A percentile compares a stretch with the other conserved stretches of the same genome.
phyloP scores from a whole-genome alignment of 2,113 vertebrate genomes.

The Callocephalon fimbriatum region DNA sequence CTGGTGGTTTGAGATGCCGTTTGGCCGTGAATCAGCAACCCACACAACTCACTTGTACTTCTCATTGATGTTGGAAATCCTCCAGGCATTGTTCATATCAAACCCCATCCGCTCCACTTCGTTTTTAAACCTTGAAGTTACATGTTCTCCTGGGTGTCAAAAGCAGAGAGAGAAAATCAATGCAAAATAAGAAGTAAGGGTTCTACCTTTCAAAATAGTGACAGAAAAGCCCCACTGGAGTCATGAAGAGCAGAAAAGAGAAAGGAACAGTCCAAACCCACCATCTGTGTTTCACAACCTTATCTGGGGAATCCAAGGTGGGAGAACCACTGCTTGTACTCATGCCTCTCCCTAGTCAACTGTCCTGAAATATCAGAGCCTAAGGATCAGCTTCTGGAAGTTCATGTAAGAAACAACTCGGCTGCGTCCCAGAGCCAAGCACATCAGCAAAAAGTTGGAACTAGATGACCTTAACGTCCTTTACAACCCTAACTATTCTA shows the following conservation, averaged over 20 bases:
- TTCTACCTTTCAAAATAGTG: background rate
- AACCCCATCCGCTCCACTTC: slow-evolving; percentile 98
- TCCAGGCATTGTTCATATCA: slow-evolving; percentile 97
- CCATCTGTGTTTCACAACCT: background rate
- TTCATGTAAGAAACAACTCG: background rate
- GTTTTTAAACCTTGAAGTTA: slow-evolving; percentile 94
- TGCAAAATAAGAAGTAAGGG: background rate
- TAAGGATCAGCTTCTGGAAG: background rate
- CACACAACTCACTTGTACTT: slow-evolving; percentile 89
- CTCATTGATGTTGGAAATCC: slow-evolving; percentile 97
- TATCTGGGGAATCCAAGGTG: background rate
- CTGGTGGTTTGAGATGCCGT: background rate
- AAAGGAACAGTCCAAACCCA: background rate
- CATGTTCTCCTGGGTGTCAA: slow-evolving; percentile 87
- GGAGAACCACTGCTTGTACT: background rate
- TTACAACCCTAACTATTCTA: background rate
- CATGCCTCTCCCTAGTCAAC: background rate
- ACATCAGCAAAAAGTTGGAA: background rate
- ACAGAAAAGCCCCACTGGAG: background rate
- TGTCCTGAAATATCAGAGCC: background rate
- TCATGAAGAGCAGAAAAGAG: background rate
- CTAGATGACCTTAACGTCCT: background rate
- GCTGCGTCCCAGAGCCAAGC: background rate
- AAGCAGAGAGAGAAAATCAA: background rate
- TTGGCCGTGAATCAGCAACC: background rate